These are phyloP conservation scores for Pyrrhosoma nymphula DNA, from an alignment of 2,888 invertebrate genomes.

Conservation along the genomic window DNA sequence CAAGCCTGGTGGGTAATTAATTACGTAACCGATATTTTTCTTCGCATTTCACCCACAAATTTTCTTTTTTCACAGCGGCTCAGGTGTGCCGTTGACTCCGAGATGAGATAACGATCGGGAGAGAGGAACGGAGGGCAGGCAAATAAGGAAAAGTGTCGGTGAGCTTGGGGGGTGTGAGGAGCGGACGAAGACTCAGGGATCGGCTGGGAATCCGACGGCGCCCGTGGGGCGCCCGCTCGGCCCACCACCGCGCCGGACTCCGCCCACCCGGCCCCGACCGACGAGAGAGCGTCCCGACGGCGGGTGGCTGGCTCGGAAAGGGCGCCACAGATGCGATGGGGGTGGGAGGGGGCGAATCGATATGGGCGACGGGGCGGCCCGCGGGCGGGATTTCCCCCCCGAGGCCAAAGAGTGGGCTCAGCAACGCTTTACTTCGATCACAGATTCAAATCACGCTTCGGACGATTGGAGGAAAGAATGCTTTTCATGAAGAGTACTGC, in stretches of 20 bases:
- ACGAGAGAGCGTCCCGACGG: not conserved
- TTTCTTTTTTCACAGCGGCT: not conserved
- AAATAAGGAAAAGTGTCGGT: constrained; percentile 18
- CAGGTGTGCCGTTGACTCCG: not conserved
- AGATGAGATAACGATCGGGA: not conserved
- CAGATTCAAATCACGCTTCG: not conserved
- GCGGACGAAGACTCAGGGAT: not conserved
- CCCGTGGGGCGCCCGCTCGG: not conserved
- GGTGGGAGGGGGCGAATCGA: not conserved
- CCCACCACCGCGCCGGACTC: not conserved
- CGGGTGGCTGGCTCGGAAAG: not conserved
- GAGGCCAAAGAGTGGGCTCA: not conserved
- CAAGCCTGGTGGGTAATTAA: too few relatives aligned
- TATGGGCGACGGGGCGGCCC: not conserved
- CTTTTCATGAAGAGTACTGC: not conserved
- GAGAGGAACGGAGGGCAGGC: not conserved
- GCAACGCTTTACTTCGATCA: not conserved
- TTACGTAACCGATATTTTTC: too few relatives aligned
- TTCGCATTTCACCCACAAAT: too few relatives aligned
- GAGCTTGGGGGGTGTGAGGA: not conserved
- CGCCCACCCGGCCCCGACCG: not conserved
- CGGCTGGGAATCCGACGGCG: constrained; percentile 16
- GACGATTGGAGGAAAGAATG: not conserved
- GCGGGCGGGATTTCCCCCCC: not conserved
- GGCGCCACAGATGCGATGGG: not conserved